Evolutionary conservation across 2,797 vertebrate genomes (phyloP).

Genomic region (Enteromius viviparus): DNA sequence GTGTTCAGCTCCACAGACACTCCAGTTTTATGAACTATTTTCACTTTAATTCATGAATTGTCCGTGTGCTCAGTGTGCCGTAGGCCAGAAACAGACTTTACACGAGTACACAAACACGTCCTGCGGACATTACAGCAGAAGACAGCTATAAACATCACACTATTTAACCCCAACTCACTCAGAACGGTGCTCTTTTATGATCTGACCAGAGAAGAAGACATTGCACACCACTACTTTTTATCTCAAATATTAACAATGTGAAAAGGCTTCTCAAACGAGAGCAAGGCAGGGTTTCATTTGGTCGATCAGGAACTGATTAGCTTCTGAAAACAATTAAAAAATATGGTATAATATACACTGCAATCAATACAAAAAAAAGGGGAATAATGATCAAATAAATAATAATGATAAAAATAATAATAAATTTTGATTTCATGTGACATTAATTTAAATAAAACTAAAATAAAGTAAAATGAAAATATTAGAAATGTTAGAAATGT

Average conservation of each 20-base stretch:
- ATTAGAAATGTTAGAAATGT: not conserved
- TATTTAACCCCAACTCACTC: not conserved
- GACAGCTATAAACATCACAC: not conserved
- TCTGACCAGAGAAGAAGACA: not conserved
- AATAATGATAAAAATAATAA: no score
- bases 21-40: not conserved
- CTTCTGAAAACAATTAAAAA: not conserved
- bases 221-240: not conserved
- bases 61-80: not conserved
- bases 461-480: not conserved
- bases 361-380: not conserved
- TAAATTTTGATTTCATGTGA: not conserved
- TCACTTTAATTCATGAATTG: not conserved
- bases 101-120: not conserved
- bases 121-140: not conserved
- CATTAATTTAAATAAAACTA: not conserved
- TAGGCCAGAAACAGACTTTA: not conserved
- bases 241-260: not conserved
- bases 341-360: not conserved
- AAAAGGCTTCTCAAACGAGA: not conserved
- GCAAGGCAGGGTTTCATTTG: not conserved
- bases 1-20: not conserved
- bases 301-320: not conserved
- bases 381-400: not conserved
- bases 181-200: not conserved